Evolutionary conservation across 2,888 invertebrate genomes (phyloP).

Genomic region (Cremastinae sp.): DNA sequence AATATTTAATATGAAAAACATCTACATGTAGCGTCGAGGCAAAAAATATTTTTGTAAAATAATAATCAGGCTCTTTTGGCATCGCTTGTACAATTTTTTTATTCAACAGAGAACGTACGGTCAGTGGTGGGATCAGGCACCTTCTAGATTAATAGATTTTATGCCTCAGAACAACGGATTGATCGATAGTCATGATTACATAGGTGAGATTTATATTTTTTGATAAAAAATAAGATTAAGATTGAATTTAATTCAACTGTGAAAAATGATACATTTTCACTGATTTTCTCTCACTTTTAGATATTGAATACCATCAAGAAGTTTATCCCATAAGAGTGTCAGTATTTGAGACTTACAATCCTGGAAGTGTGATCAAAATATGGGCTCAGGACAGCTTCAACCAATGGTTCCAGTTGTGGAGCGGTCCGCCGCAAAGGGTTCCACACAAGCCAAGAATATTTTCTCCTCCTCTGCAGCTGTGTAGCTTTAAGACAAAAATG

Average conservation of each 20-base stretch:
- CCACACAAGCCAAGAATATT: slow-evolving; percentile 87
- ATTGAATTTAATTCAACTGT: not conserved
- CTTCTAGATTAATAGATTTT: slow-evolving; percentile 86
- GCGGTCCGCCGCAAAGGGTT: slow-evolving; percentile 85
- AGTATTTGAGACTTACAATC: slow-evolving; percentile 93
- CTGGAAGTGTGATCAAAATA: slow-evolving; percentile 90
- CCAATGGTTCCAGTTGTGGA: slow-evolving; percentile 89
- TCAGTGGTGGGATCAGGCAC: slow-evolving; percentile 91
- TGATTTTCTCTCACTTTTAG: slow-evolving; percentile 76
- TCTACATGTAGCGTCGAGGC: too few relatives aligned
- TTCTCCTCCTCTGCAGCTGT: slow-evolving; percentile 83
- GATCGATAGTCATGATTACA: slow-evolving; percentile 89
- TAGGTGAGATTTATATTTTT: slow-evolving; percentile 84
- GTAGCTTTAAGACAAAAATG: slow-evolving; percentile 80
- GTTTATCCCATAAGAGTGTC: slow-evolving; percentile 87
- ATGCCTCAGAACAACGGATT: slow-evolving; percentile 87
- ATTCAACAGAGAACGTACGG: slow-evolving; percentile 89
- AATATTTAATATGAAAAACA: too few relatives aligned
- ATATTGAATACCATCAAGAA: slow-evolving; percentile 85
- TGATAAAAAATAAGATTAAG: not conserved
- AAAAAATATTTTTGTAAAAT: too few relatives aligned
- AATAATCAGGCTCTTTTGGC: not conserved
- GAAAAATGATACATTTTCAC: not conserved
- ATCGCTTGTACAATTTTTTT: not conserved
- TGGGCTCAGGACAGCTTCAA: slow-evolving; percentile 85